phyloP scores from a whole-genome alignment of 2,113 vertebrate species.

The Gobiocypris rarus region DNA sequence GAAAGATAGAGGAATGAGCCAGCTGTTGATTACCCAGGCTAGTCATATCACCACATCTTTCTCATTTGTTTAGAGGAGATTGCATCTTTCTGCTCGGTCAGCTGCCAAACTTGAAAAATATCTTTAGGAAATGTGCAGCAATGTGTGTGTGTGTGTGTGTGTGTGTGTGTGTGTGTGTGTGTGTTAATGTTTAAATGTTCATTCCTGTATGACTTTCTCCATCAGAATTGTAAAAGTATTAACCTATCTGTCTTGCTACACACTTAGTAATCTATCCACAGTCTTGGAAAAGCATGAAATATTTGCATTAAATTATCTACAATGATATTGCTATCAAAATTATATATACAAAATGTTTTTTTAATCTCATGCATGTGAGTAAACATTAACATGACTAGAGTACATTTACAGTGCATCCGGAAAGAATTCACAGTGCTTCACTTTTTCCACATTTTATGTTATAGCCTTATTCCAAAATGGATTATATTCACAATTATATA shows the following conservation, averaged over 20 bases:
- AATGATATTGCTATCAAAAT: too few relatives aligned
- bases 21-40: slow-evolving; percentile 48
- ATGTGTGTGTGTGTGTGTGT: not conserved
- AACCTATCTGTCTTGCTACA: not conserved
- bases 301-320: too few relatives aligned
- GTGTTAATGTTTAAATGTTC: not conserved
- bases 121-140: slow-evolving; percentile 34
- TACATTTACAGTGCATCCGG: too few relatives aligned
- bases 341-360: too few relatives aligned
- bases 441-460: too few relatives aligned
- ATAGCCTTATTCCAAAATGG: too few relatives aligned
- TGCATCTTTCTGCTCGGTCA: slow-evolving; percentile 58
- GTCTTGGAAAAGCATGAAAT: not conserved
- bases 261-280: not conserved
- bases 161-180: not conserved
- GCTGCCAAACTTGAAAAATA: slow-evolving; percentile 61
- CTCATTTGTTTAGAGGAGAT: slow-evolving; percentile 57
- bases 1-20: slow-evolving; percentile 23
- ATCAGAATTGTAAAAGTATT: not conserved
- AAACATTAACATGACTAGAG: too few relatives aligned
- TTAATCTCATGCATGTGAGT: too few relatives aligned
- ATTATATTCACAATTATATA: too few relatives aligned
- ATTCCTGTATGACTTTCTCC: not conserved
- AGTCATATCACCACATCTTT: slow-evolving; percentile 51
- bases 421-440: too few relatives aligned